These are phyloP conservation scores for Cebidichthys violaceus DNA, from an alignment of 2,113 vertebrate species.

Conservation along the genomic window DNA sequence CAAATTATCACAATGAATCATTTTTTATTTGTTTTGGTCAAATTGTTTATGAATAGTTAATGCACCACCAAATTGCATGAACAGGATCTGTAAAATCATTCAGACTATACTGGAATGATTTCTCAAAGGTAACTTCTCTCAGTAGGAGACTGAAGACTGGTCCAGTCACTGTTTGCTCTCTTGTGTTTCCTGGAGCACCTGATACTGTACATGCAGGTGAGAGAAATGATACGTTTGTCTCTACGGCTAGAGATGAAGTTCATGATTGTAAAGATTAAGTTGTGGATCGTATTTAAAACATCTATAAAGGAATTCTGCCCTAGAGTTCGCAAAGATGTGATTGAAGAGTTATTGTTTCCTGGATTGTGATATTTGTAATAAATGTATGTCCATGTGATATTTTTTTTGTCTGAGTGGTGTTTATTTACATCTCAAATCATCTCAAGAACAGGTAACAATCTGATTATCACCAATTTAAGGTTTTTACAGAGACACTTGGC, in stretches of 20 bases:
- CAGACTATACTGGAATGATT: constrained; percentile 43
- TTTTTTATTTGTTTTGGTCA: constrained; percentile 27
- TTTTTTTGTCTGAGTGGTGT: constrained; percentile 19
- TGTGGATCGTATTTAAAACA: constrained; percentile 73
- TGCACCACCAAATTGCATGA: constrained; percentile 58
- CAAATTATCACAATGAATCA: constrained; percentile 10
- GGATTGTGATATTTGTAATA: constrained; percentile 87
- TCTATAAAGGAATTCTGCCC: constrained; percentile 78
- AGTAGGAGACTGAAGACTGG: constrained; percentile 22
- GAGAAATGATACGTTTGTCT: constrained; percentile 27
- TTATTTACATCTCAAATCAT: constrained; percentile 14
- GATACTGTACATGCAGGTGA: constrained; percentile 50
- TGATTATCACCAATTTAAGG: background rate
- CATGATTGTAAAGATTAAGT: constrained; percentile 50
- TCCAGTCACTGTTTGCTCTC: constrained; percentile 42
- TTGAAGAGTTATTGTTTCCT: constrained; percentile 80
- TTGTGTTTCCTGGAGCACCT: constrained; percentile 70
- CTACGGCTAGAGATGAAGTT: constrained; percentile 46
- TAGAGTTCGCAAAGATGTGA: constrained; percentile 89
- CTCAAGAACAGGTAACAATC: background rate
- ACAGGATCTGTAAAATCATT: constrained; percentile 45
- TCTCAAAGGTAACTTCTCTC: constrained; percentile 47
- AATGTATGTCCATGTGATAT: constrained; percentile 85
- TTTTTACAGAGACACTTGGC: background rate
- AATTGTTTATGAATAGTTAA: constrained; percentile 39